Conservation (phyloP, 2,113 vertebrate genomes). For the Lepus europaeus region DNA sequence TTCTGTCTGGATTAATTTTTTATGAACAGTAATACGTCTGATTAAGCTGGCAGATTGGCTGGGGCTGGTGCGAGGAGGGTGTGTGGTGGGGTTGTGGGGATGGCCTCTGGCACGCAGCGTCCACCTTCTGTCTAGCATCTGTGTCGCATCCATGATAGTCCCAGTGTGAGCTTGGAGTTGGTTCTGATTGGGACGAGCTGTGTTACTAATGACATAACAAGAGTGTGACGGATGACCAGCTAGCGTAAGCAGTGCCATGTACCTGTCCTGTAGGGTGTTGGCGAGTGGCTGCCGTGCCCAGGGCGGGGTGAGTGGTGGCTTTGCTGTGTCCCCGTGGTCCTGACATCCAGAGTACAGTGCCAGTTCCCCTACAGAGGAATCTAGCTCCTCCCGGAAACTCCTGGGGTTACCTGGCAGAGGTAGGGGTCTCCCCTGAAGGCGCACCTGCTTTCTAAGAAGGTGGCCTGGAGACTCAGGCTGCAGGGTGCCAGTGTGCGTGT, state of each 20-base stretch:
- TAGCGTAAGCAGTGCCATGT: no score
- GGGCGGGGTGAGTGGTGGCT: background rate
- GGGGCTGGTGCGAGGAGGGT: background rate
- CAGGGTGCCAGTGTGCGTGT: background rate
- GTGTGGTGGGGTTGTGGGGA: fast-evolving
- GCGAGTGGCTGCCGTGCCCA: fast-evolving
- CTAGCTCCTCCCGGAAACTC: background rate
- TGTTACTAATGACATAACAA: background rate
- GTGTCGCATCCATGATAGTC: background rate
- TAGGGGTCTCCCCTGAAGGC: background rate
- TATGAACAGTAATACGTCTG: slow-evolving; percentile 76
- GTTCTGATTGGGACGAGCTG: background rate
- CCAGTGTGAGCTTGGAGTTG: background rate
- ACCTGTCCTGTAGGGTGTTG: background rate
- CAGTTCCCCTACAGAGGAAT: background rate
- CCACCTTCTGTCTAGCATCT: background rate
- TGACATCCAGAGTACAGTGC: background rate
- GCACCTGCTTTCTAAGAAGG: background rate
- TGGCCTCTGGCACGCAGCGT: background rate
- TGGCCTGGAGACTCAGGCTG: background rate
- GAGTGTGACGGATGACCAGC: background rate
- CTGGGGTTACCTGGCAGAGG: slow-evolving; percentile 52
- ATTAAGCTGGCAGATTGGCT: slow-evolving; percentile 64
- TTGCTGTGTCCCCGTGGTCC: background rate
- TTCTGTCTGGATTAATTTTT: slow-evolving; percentile 81